Conservation (phyloP, 2,888 invertebrate genomes). For the Catocala sponsa region DNA sequence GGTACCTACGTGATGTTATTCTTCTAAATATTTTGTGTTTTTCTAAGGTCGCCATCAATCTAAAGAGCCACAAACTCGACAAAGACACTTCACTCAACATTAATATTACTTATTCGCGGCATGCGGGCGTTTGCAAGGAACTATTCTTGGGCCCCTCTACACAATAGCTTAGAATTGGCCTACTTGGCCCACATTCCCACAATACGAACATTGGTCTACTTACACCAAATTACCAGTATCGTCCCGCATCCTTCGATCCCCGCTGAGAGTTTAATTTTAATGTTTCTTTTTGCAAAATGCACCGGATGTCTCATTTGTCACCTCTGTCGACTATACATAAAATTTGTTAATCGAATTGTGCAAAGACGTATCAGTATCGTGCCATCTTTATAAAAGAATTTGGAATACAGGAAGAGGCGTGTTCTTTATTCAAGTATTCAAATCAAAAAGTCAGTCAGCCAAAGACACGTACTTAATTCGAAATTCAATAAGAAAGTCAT, state of each 20-base stretch:
- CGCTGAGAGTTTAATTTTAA: slow-evolving; percentile 65
- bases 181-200: slow-evolving; percentile 69
- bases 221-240: slow-evolving; percentile 81
- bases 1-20: too few relatives aligned
- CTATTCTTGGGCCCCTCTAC: slow-evolving; percentile 76
- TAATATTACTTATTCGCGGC: slow-evolving; percentile 73
- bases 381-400: slow-evolving; percentile 2
- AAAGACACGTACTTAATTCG: slow-evolving; percentile 42
- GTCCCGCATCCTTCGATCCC: slow-evolving; percentile 83
- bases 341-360: slow-evolving; percentile 22
- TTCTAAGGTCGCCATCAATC: slow-evolving; percentile 13
- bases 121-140: slow-evolving; percentile 83
- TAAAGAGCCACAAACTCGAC: slow-evolving; percentile 24
- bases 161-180: slow-evolving; percentile 79
- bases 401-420: slow-evolving; percentile 8
- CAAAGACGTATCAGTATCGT: slow-evolving; percentile 11
- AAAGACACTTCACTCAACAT: slow-evolving; percentile 53
- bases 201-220: slow-evolving; percentile 51
- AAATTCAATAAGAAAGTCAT: slow-evolving; percentile 45
- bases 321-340: slow-evolving; percentile 29
- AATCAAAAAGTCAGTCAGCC: too few relatives aligned
- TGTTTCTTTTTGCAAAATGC: slow-evolving; percentile 57
- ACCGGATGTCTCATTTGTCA: slow-evolving; percentile 43
- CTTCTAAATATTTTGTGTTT: background rate
- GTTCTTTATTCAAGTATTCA: background rate